Base-by-base conservation (phyloP, 2,113 vertebrate genomes). In the Marmota monax region DNA sequence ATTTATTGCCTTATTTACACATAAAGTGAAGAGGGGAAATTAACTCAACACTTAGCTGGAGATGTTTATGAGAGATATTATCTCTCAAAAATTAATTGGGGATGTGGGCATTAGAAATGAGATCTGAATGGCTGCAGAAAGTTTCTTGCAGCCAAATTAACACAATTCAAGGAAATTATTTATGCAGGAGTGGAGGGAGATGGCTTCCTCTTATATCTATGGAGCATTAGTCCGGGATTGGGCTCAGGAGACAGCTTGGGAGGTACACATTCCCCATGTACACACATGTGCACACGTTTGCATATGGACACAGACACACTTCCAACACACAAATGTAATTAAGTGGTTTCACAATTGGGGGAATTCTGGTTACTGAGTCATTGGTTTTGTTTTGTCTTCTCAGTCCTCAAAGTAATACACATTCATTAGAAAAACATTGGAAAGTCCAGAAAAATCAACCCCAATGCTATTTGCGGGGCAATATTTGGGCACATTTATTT, bases 1-100 rank as follows among this genome's bases (percentile, higher is more conserved):
- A 77, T 79, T 92, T 92, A 90, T 37, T 84, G 72, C 86, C 72
- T 88, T 94, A 84, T 90, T 92, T 90, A 92, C 23, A 80, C 88
- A 67, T n/a, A 51, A 67, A 92, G 25, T 34, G 34, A 51, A 58
- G 72, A 67, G n/a, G 42, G 17, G 14, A 6, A 87, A 90, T 72
- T 45, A 42, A 39, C 37, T 56, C 39, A 13, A 34, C 20, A 76
- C 65, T 80, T 88, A 48, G 53, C 45, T 89, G 67, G 32, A 84
- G 79, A 56, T 51, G n/a, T 80, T 76, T 12, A 34, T 22, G 58
- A 92, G 53, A 84, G 51, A 94, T 5, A 14, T 1, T 80, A 27
- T 86, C 84, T 94, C 69, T n/a, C 37, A 61, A 96, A 88, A 93
- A 89, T 63, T 76, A 82, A 4, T 2, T 73, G 83, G 32, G 69